A percentile compares a stretch with the other conserved stretches of the same genome.
Evolutionary conservation across 2,113 vertebrate species (phyloP).

Genomic region (Anguilla rostrata): DNA sequence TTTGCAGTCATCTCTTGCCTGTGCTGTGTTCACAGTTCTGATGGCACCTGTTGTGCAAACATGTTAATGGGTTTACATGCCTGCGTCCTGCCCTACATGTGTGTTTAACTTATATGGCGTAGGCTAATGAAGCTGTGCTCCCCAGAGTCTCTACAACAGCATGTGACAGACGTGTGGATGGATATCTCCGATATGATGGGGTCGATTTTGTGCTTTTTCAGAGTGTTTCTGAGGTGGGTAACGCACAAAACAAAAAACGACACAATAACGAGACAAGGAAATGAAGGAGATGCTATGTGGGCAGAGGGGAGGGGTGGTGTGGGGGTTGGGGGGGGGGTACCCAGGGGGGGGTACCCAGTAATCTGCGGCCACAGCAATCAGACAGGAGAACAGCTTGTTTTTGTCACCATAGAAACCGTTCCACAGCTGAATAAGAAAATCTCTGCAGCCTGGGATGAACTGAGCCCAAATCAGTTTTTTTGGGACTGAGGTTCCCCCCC

Average conservation of each 20-base stretch:
- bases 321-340: not conserved
- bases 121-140: not conserved
- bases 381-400: slow-evolving; percentile 9
- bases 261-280: not conserved
- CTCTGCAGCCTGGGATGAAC: not conserved
- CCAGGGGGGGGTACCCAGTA: not conserved
- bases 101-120: not conserved
- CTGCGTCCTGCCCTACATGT: not conserved
- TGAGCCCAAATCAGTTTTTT: slow-evolving; percentile 4
- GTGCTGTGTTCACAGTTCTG: not conserved
- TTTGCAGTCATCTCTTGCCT: too few species aligned
- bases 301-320: not conserved
- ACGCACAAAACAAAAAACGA: not conserved
- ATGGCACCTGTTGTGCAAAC: not conserved
- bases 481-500: not conserved
- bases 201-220: not conserved
- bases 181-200: not conserved
- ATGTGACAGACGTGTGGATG: not conserved
- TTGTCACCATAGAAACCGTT: slow-evolving; percentile 5
- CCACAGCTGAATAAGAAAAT: slow-evolving; percentile 7
- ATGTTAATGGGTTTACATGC: not conserved
- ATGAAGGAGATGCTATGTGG: not conserved
- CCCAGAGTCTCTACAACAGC: not conserved
- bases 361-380: not conserved
- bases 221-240: not conserved